These are phyloP conservation scores for Musca domestica DNA, from an alignment of 1,140 invertebrate genomes.

Conservation along the genomic window DNA sequence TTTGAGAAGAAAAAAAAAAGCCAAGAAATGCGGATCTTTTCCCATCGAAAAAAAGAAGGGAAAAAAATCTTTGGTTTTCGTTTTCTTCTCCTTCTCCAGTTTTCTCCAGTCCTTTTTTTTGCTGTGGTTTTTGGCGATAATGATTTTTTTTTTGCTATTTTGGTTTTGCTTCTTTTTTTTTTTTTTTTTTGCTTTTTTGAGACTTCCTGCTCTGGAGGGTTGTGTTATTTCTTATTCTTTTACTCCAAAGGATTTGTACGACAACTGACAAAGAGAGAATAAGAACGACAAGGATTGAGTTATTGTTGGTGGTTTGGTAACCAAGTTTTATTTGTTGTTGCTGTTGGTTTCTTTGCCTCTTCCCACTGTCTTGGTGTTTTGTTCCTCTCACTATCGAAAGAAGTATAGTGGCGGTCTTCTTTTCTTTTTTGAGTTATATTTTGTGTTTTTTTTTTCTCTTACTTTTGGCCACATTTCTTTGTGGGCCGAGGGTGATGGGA, in stretches of 20 bases:
- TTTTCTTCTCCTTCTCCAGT: not conserved
- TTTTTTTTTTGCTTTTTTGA: not conserved
- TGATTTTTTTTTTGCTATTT: not conserved
- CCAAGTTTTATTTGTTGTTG: not conserved
- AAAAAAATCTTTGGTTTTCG: not conserved
- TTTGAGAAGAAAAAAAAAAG: no score
- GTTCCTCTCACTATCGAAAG: not conserved
- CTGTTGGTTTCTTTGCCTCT: no score
- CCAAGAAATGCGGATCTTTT: no score
- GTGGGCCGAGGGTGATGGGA: no score
- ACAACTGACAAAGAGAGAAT: no score
- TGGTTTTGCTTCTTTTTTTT: not conserved
- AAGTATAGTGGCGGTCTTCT: not conserved
- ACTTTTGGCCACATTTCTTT: no score
- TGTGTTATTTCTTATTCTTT: slow-evolving; percentile 10
- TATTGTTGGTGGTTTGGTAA: slow-evolving; percentile 17
- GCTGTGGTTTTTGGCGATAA: slow-evolving; percentile 5
- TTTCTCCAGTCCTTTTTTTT: slow-evolving; percentile 12
- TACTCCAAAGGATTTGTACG: slow-evolving; percentile 14
- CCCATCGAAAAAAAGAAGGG: no score
- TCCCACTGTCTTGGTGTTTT: not conserved
- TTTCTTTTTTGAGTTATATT: not conserved
- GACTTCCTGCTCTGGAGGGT: no score
- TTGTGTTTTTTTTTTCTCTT: no score
- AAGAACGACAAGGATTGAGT: slow-evolving; percentile 11